Conservation (phyloP, 2,797 vertebrate species). For the Oreortyx pictus region DNA sequence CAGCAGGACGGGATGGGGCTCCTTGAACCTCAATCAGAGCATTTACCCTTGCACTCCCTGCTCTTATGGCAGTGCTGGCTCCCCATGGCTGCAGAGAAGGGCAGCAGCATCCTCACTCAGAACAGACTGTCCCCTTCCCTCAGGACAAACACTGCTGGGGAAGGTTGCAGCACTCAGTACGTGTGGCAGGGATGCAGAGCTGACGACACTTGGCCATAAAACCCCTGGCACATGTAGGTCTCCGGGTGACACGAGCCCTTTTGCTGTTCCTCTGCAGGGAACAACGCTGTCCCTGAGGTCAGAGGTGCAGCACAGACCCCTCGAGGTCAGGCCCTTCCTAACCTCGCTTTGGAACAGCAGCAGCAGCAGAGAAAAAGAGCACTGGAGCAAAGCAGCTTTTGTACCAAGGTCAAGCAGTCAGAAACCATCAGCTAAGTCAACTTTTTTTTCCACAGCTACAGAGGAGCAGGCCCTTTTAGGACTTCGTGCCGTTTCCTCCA, state of each 20-base stretch:
- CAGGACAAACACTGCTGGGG: background rate
- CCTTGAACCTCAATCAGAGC: background rate
- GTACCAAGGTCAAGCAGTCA: background rate
- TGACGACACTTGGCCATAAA: background rate
- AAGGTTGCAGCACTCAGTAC: accelerated
- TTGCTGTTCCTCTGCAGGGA: background rate
- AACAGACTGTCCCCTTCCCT: background rate
- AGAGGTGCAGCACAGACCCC: background rate
- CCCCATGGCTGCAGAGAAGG: background rate
- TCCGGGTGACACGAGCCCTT: accelerated
- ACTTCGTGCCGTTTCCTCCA: background rate
- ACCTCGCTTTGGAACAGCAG: background rate
- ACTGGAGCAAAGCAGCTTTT: background rate
- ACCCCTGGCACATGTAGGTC: accelerated
- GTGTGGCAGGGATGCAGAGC: accelerated
- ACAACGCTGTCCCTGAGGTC: background rate
- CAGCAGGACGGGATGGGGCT: accelerated
- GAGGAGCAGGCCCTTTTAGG: background rate
- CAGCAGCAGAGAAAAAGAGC: background rate
- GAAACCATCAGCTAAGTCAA: background rate
- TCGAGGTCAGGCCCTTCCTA: background rate
- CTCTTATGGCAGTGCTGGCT: background rate
- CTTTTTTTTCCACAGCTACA: background rate
- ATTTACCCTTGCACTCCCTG: background rate
- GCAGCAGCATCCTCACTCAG: no score